Conservation (phyloP, 2,888 invertebrate genomes). For the Agapostemon virescens region DNA sequence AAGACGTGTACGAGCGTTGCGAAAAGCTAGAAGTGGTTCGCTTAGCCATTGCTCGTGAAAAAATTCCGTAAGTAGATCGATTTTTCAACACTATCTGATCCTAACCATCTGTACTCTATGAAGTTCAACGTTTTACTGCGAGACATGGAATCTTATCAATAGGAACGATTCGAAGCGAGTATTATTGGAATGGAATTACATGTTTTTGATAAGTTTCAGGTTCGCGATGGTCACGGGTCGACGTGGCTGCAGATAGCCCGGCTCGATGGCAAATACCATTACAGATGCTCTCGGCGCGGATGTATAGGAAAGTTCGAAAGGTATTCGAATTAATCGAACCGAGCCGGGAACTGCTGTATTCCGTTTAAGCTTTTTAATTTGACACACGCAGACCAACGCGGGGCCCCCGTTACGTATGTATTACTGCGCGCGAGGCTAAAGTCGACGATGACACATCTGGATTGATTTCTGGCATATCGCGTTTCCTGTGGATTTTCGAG, state of each 20-base stretch:
- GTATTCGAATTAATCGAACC: constrained; percentile 8
- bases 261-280: background rate
- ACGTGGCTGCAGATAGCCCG: background rate
- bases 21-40: background rate
- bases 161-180: background rate
- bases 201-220: background rate
- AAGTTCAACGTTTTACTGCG: background rate
- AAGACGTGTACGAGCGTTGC: no score
- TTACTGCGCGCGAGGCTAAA: constrained; percentile 52
- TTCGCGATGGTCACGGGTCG: background rate
- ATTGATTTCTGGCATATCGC: constrained; percentile 64
- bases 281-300: background rate
- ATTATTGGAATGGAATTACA: background rate
- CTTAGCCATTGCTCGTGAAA: background rate
- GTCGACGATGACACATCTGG: constrained; percentile 56
- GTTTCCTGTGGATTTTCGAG: constrained; percentile 61
- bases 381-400: constrained; percentile 20
- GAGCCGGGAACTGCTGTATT: background rate
- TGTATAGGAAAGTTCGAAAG: background rate
- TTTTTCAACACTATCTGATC: background rate
- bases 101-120: background rate
- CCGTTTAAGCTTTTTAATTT: constrained; percentile 26
- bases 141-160: background rate
- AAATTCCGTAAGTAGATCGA: background rate
- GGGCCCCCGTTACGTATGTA: constrained; percentile 31